phyloP scores from a whole-genome alignment of 2,113 vertebrate genomes.

The Lynx canadensis region DNA sequence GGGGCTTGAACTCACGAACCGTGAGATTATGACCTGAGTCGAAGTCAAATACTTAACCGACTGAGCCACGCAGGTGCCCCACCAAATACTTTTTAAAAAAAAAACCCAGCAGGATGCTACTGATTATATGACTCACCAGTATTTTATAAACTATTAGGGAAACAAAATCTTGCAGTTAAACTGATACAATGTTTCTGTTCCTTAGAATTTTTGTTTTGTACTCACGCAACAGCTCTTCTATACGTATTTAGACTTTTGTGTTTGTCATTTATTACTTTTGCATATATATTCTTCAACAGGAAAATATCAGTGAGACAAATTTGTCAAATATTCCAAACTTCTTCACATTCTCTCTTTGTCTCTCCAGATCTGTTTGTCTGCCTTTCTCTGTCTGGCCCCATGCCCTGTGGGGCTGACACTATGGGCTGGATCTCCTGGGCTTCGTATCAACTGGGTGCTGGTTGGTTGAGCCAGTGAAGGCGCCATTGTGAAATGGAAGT shows the following conservation, averaged over 20 bases:
- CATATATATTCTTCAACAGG: background rate
- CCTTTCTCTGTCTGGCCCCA: background rate
- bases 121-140: background rate
- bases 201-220: constrained; percentile 3
- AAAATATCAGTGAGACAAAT: background rate
- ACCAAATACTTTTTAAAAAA: background rate
- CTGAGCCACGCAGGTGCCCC: no score
- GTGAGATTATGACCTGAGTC: no score
- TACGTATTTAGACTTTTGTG: background rate
- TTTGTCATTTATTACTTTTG: background rate
- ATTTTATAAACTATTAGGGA: background rate
- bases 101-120: background rate
- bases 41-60: no score
- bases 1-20: no score
- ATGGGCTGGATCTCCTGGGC: background rate
- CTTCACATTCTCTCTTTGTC: background rate
- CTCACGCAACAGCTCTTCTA: background rate
- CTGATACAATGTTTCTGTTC: background rate
- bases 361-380: background rate
- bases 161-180: background rate
- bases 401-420: background rate
- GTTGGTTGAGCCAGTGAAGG: background rate
- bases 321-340: background rate
- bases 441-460: background rate
- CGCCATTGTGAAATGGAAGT: background rate